A percentile compares a stretch with the other conserved stretches of the same genome.
phyloP scores from a whole-genome alignment of 2,888 invertebrate genomes.

The Tetragonisca angustula region DNA sequence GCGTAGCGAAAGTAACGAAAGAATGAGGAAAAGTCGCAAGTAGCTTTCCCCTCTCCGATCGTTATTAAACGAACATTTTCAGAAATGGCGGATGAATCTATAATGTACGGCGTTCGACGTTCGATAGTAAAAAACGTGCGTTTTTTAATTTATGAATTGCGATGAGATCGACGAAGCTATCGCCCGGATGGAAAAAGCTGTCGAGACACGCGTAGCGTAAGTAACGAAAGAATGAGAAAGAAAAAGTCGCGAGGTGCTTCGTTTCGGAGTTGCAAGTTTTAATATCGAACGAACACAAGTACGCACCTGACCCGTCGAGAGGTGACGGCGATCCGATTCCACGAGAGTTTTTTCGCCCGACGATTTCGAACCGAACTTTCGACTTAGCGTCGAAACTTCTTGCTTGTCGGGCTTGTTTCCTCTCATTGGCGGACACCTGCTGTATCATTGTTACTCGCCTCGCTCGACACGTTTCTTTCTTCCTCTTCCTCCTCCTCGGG shows the following conservation, averaged over 20 bases:
- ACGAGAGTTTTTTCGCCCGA: conserved; percentile 47
- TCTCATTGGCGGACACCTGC: conserved; percentile 41
- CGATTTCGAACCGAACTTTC: conserved; percentile 34
- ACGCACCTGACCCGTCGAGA: conserved; percentile 53
- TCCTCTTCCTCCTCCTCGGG: background rate
- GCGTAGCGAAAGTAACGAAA: conserved; percentile 68
- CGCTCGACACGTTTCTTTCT: background rate
- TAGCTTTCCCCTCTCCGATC: no score
- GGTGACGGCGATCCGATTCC: conserved; percentile 44
- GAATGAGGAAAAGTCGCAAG: conserved; percentile 64
- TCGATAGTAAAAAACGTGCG: no score
- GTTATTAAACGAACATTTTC: background rate
- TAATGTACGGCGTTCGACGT: background rate
- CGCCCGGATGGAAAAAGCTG: conserved; percentile 62
- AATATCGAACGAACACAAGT: conserved; percentile 71
- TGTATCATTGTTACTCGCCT: background rate
- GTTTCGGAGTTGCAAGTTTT: conserved; percentile 66
- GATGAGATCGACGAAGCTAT: conserved; percentile 54
- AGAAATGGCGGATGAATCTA: background rate
- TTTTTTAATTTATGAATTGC: background rate
- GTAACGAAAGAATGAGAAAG: conserved; percentile 67
- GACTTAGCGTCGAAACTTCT: conserved; percentile 63
- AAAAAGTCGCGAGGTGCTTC: conserved; percentile 58
- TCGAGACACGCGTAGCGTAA: conserved; percentile 66
- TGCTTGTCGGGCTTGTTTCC: conserved; percentile 44